phyloP scores from a whole-genome alignment of 1,140 invertebrate genomes.

The Hycleus phaleratus region DNA sequence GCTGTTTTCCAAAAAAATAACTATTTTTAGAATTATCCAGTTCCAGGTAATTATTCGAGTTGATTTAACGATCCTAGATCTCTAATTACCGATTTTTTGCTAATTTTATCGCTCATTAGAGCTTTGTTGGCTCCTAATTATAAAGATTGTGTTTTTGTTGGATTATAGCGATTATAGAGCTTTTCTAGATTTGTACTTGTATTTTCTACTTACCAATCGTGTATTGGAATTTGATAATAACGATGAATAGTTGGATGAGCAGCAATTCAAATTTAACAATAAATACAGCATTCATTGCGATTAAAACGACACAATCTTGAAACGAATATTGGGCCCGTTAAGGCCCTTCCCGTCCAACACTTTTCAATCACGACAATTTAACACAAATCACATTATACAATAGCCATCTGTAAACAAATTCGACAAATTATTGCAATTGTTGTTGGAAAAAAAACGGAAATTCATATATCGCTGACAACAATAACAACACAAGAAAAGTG shows the following conservation, averaged over 20 bases:
- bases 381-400: not conserved
- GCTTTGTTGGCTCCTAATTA: no score
- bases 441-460: not conserved
- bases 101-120: no score
- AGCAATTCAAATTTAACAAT: slow-evolving; percentile 22
- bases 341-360: slow-evolving; percentile 11
- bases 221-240: slow-evolving; percentile 14
- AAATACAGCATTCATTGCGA: slow-evolving; percentile 22
- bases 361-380: slow-evolving; percentile 4
- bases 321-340: slow-evolving; percentile 9
- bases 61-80: no score
- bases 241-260: slow-evolving; percentile 21
- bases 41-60: no score
- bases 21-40: no score
- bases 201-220: slow-evolving; percentile 16
- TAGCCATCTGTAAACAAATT: slow-evolving; percentile 11
- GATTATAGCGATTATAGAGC: no score
- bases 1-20: no score
- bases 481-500: no score
- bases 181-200: no score
- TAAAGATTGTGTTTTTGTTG: no score
- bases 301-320: slow-evolving; percentile 4
- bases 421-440: not conserved
- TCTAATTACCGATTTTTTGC: no score
- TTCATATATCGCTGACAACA: no score